These are phyloP conservation scores for Chroicocephalus ridibundus DNA, from an alignment of 2,113 vertebrate genomes.

Conservation along the genomic window DNA sequence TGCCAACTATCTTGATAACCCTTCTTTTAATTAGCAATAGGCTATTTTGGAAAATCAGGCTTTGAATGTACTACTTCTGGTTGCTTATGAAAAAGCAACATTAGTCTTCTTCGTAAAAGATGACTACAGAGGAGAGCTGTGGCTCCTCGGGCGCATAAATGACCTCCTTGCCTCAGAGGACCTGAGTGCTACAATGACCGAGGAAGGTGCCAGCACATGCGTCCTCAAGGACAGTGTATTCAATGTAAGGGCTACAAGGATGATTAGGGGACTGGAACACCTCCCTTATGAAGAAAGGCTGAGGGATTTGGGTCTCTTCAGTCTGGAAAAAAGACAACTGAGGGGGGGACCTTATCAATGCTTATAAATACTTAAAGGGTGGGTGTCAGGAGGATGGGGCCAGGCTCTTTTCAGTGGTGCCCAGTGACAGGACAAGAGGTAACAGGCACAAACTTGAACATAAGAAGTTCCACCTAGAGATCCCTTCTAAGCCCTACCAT, in stretches of 20 bases:
- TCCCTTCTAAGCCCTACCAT: too few relatives aligned
- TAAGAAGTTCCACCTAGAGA: too few relatives aligned
- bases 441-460: too few relatives aligned
- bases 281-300: too few relatives aligned
- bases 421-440: too few relatives aligned
- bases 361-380: too few relatives aligned
- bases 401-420: too few relatives aligned
- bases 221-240: not conserved
- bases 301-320: too few relatives aligned
- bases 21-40: not conserved
- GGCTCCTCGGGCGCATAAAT: not conserved
- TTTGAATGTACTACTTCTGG: not conserved
- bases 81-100: not conserved
- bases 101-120: not conserved
- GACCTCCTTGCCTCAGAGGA: not conserved
- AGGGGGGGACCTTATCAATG: too few relatives aligned
- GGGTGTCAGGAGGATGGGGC: too few relatives aligned
- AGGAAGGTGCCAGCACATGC: not conserved
- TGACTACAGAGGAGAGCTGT: not conserved
- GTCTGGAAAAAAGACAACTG: too few relatives aligned
- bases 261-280: too few relatives aligned
- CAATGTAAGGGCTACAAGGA: not conserved
- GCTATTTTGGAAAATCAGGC: not conserved
- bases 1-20: not conserved
- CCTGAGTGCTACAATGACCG: not conserved